Conservation (phyloP, 2,888 invertebrate species). For the Aphrophora alni region DNA sequence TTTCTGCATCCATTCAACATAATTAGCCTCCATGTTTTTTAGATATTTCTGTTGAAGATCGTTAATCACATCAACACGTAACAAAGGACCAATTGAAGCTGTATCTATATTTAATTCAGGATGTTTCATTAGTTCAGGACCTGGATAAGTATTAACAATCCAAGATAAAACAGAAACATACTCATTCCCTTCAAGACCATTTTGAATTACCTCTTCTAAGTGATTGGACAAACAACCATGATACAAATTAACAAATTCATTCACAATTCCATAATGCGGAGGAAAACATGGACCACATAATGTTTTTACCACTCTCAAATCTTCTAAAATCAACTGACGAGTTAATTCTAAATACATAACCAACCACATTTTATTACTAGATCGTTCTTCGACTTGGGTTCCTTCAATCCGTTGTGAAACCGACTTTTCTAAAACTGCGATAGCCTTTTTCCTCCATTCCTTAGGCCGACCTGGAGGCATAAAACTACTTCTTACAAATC, state of each 20-base stretch:
- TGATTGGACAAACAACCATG: conserved; percentile 84
- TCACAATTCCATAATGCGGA: conserved; percentile 90
- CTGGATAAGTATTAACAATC: conserved; percentile 90
- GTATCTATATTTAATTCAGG: conserved; percentile 81
- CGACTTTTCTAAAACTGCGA: conserved; percentile 79
- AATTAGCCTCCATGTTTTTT: conserved; percentile 84
- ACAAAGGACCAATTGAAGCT: conserved; percentile 73
- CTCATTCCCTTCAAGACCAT: conserved; percentile 94
- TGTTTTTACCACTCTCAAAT: conserved; percentile 88
- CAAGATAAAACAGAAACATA: conserved; percentile 93
- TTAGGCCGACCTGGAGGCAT: conserved; percentile 92
- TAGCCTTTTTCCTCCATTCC: conserved; percentile 84
- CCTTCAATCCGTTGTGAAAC: conserved; percentile 90
- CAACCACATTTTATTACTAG: conserved; percentile 93
- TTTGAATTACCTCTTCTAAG: conserved; percentile 87
- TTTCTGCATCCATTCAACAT: conserved; percentile 95
- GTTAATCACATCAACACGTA: conserved; percentile 76
- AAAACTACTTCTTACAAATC: conserved; percentile 50
- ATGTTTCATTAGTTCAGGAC: conserved; percentile 86
- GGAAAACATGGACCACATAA: conserved; percentile 95
- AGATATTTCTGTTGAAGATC: conserved; percentile 81
- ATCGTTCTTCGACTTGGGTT: conserved; percentile 90
- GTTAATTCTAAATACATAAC: conserved; percentile 91
- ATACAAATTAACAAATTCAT: conserved; percentile 92
- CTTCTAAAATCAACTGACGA: conserved; percentile 86